These are phyloP conservation scores for Halcyon malimbica DNA, from an alignment of 2,113 vertebrate species.

Conservation along the genomic window DNA sequence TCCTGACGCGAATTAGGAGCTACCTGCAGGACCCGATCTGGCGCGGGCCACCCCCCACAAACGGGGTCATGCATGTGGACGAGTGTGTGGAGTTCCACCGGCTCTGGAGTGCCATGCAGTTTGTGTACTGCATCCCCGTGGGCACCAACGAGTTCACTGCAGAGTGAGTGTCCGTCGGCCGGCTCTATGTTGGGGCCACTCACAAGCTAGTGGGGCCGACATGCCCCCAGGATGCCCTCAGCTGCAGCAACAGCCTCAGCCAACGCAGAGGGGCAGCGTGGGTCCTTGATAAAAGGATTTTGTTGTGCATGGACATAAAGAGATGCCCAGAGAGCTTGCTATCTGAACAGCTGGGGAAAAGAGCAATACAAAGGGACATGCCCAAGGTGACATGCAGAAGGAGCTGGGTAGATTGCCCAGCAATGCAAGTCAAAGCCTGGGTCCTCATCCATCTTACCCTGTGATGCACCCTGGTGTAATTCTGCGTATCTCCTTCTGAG, in stretches of 20 bases:
- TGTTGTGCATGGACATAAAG: neutral
- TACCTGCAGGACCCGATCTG: constrained; percentile 97
- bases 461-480: neutral
- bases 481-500: neutral
- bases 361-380: neutral
- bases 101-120: constrained; percentile 92
- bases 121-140: constrained; percentile 91
- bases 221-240: neutral
- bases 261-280: rapidly evolving
- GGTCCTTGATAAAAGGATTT: neutral
- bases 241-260: neutral
- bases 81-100: constrained; percentile 96
- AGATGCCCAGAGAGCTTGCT: neutral
- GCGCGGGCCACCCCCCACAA: constrained; percentile 95
- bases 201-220: rapidly evolving
- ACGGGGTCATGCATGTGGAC: constrained; percentile 98
- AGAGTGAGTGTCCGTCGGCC: constrained; percentile 81
- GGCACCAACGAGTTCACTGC: constrained; percentile 88
- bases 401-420: neutral
- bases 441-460: neutral
- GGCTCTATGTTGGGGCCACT: rapidly evolving
- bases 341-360: neutral
- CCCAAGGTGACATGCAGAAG: neutral
- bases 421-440: neutral
- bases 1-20: constrained; percentile 94